Base-by-base conservation (phyloP, 2,797 vertebrate species). In the Sebastes kiyomatsui region DNA sequence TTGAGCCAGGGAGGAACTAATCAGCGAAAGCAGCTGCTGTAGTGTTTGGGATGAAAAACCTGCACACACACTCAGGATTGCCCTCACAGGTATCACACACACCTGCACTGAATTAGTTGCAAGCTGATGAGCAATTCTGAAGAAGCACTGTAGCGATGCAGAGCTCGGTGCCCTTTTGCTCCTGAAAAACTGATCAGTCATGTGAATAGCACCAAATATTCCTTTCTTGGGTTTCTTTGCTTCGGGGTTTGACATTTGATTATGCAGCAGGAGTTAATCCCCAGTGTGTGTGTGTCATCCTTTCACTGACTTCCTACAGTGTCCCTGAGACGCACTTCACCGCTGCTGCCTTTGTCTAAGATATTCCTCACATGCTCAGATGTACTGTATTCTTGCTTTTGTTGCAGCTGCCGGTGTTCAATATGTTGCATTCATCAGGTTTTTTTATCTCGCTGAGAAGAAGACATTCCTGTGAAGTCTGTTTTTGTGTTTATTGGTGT, bases 71-170 rank as follows among this genome's bases (percentile, higher is more conserved):
- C 81, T 78, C 72, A 76, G 76, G 67, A 62, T 73, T 66, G 77
- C 67, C 75, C 87, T 80, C 87, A 58, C 88, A 93, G 90, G 88
- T 91, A 84, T 68, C 62, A 72, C 85, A 90, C 87, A 90, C 87
- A 91, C 86, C 91, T 88, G 89, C 90, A 79, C 60, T 22, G 9
- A 81, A 87, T 92, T 77, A 85, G 67, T 54, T 62, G 30, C 72
- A 23, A 87, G 60, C 66, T 83, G 80, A 85, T 87, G 86, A 88
- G 83, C 80, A 80, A 73, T 67, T 72, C 35, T 75, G 72, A 87
- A 85, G 80, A 72, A 68, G 11, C 35, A 16, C 30, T 84, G 80
- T 58, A 73, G 77, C 13, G 23, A 68, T 72, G 70, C 30, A 71
- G 49, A 82, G 70, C 38, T 42, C 6, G 32, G 54, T 13, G n/a